Evolutionary conservation across 2,797 vertebrate genomes (phyloP), one percentile per base, ranked within the genome.

Genomic region (Chaunax sp.): DNA sequence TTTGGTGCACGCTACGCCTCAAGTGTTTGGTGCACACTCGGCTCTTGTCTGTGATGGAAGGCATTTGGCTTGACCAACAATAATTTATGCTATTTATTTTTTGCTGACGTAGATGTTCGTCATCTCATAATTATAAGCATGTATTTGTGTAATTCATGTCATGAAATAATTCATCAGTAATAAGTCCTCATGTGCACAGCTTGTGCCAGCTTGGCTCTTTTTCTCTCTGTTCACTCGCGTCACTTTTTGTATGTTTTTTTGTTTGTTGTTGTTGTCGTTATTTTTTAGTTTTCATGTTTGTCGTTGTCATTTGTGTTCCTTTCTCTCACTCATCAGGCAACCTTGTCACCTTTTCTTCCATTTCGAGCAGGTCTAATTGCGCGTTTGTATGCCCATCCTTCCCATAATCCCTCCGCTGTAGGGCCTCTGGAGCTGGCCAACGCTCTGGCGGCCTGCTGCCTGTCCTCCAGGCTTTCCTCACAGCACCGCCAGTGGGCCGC

Each of bases 391-490:
- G 95, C 95, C 95, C 94, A 96, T 91, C 95, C 95, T 93, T 95
- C 94, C 95, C 95, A 93, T 95, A 93, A 95, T 93, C 94, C 95
- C 90, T 95, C 94, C 94, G 95, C 95, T 97, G 93, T 96, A 99
- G 98, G 98, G 89, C 97, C 97, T 83, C 94, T 99, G 94, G 98
- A 99, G 91, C 94, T 99, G 93, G 98, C 97, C 83, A 99, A 99
- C 13, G 97, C 98, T 56, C 94, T 99, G 90, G 97, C 97, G 59
- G 98, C 97, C 33, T 99, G 97, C 93, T 99, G 98, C 93, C 94
- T 99, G 56, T 99, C 98, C 3, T 97, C 97, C 15, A 92, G 97
- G 74, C 95, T 99, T 4, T 99, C 97, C 15, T 99, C 98, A 0
- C 97, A 98, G 86, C 98, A 99, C 75, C 96, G 98, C 13, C 98